Evolutionary conservation across 2,888 invertebrate genomes (phyloP).

Genomic region (Nomada fucata): DNA sequence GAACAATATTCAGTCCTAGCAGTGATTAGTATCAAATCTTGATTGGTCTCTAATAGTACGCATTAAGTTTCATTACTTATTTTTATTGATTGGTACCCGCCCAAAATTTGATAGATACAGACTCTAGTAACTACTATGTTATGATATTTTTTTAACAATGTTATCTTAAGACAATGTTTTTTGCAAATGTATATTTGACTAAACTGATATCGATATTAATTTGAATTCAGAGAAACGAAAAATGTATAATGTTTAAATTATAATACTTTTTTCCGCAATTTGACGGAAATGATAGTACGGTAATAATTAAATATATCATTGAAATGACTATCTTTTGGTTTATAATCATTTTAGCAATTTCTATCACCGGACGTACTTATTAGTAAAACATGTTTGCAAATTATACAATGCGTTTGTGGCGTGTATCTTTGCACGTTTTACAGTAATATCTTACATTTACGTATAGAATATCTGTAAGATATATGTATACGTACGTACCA

Average conservation of each 20-base stretch:
- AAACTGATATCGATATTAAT: slow-evolving; percentile 28
- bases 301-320: slow-evolving; percentile 11
- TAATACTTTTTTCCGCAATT: slow-evolving; percentile 1
- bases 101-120: slow-evolving; percentile 55
- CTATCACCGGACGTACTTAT: slow-evolving; percentile 20
- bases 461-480: slow-evolving; percentile 57
- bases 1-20: slow-evolving; percentile 31
- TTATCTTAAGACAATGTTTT: slow-evolving; percentile 23
- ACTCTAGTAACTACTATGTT: slow-evolving; percentile 45
- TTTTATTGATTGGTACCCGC: slow-evolving; percentile 59
- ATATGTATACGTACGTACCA: slow-evolving; percentile 59
- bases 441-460: slow-evolving; percentile 58
- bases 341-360: slow-evolving; percentile 17
- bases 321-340: slow-evolving; percentile 16
- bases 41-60: slow-evolving; percentile 47
- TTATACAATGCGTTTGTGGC: slow-evolving; percentile 31
- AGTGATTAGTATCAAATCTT: slow-evolving; percentile 46
- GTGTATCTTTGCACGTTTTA: slow-evolving; percentile 49
- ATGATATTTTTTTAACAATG: slow-evolving; percentile 35
- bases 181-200: slow-evolving; percentile 13
- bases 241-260: background rate
- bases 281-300: background rate
- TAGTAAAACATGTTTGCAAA: slow-evolving; percentile 33
- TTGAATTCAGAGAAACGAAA: slow-evolving; percentile 17
- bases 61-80: slow-evolving; percentile 40